These are phyloP conservation scores for Tanypteryx hageni DNA, from an alignment of 2,888 invertebrate genomes.

Conservation along the genomic window DNA sequence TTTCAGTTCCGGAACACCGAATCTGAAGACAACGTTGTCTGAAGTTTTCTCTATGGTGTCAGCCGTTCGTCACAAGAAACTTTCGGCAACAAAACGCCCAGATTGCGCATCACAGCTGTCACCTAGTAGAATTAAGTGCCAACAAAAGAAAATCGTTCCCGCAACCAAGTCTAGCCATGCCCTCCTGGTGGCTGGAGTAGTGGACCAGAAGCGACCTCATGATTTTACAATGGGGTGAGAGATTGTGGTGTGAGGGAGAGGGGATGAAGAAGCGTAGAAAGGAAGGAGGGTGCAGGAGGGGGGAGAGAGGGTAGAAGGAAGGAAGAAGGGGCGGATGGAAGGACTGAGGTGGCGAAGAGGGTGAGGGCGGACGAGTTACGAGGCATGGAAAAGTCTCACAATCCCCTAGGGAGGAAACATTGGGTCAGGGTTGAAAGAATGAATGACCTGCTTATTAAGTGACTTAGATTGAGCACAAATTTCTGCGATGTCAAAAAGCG, in stretches of 20 bases:
- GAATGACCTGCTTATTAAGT: neutral
- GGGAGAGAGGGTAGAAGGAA: neutral
- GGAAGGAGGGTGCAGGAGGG: neutral
- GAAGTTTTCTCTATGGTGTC: slow-evolving; percentile 25
- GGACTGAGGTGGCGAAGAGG: neutral
- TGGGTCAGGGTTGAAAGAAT: neutral
- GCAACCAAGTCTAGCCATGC: neutral
- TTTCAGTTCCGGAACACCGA: slow-evolving; percentile 41
- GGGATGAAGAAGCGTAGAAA: neutral
- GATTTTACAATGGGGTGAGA: slow-evolving; percentile 34
- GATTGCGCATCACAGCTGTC: slow-evolving; percentile 52
- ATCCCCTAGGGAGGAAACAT: neutral
- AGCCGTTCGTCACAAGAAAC: slow-evolving; percentile 37
- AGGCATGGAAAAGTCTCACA: neutral
- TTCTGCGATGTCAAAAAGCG: no score
- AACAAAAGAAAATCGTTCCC: slow-evolving; percentile 53
- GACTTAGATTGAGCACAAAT: no score
- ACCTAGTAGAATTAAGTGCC: slow-evolving; percentile 51
- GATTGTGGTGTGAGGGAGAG: neutral
- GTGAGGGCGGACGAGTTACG: neutral
- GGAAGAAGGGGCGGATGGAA: neutral
- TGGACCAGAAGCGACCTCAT: slow-evolving; percentile 43
- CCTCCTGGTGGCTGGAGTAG: slow-evolving; percentile 40
- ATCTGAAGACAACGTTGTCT: neutral
- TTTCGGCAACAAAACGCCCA: slow-evolving; percentile 23